Evolutionary conservation across 1,140 invertebrate genomes (phyloP), one percentile per base, ranked within the genome.

Genomic region (Bombus impatiens): DNA sequence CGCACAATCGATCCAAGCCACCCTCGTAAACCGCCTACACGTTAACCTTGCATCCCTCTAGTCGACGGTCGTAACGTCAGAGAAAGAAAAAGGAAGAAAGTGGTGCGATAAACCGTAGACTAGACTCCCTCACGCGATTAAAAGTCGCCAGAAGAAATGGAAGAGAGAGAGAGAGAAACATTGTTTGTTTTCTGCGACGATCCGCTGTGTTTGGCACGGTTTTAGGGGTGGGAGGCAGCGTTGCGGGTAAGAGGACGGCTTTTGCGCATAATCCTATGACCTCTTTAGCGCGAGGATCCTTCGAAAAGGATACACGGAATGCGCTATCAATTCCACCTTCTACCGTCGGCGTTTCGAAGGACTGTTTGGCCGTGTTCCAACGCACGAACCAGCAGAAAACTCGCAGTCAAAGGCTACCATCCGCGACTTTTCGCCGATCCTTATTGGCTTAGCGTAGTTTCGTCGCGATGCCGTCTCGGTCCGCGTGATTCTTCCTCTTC

Each of bases 311-410:
- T 83, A 86, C 59, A 67, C 68, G 22, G 25, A 28, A 68, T 37
- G 82, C 67, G 82, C 83, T 88, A 87, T 87, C 87, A 78, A 92
- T 92, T 92, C 89, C 87, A 81, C 90, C 88, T 91, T 88, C 18
- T 85, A 84, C 84, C 85, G 84, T 83, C 75, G 81, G 79, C 80
- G 77, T 92, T 87, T 70, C 67, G 91, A 90, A 93, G 90, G 90
- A 88, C 89, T 84, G 32, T 92, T 53, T 94, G 93, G 94, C 92
- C 62, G 18, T 8, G 28, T n/a, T 92, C 93, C 93, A 94, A 94
- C 70, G 84, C 76, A 68, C 82, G 86, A 90, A 89, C 86, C 68
- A 83, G 78, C 47, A 82, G 76, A 47, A 68, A 86, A 59, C 78
- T 70, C 74, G 70, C 74, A 35, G 74, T 68, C 1, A 40, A 37